Conservation (phyloP, 1,140 invertebrate species). For the Drosophila fuyamai region DNA sequence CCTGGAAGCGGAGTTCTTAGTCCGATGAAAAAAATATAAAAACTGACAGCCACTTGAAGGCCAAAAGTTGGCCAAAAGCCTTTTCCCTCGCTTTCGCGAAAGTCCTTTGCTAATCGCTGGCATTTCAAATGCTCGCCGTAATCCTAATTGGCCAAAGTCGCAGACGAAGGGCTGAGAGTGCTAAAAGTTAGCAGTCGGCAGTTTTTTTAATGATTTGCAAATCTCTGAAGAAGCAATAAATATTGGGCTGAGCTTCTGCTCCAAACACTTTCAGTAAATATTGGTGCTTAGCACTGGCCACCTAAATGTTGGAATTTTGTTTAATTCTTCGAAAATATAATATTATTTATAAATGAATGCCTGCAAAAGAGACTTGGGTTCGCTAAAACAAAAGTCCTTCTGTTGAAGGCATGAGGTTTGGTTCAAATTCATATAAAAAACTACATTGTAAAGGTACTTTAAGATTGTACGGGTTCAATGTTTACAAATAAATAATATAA, state of each 20-base stretch:
- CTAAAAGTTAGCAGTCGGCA: conserved; percentile 42
- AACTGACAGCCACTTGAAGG: conserved; percentile 51
- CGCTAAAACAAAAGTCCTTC: too few species aligned
- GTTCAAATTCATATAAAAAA: too few species aligned
- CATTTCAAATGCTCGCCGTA: conserved; percentile 38
- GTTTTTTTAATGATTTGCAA: conserved; percentile 49
- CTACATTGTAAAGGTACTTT: too few species aligned
- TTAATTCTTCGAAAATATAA: too few species aligned
- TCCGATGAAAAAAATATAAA: conserved; percentile 22
- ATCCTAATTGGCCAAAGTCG: conserved; percentile 62
- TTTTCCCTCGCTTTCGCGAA: neutral
- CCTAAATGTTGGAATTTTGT: too few species aligned
- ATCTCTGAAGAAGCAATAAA: conserved; percentile 37
- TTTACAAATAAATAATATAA: too few species aligned
- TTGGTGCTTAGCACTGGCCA: neutral
- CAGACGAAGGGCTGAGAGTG: conserved; percentile 26
- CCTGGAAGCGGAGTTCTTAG: conserved; percentile 13
- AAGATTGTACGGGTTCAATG: too few species aligned
- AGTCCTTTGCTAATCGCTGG: conserved; percentile 32
- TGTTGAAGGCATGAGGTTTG: too few species aligned
- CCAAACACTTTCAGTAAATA: conserved; percentile 2
- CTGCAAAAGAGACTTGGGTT: too few species aligned
- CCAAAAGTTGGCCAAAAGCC: conserved; percentile 47
- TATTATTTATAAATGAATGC: too few species aligned
- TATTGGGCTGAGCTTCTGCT: conserved; percentile 28